Base-by-base conservation (phyloP, 2,113 vertebrate genomes). In the Crotophaga sulcirostris region DNA sequence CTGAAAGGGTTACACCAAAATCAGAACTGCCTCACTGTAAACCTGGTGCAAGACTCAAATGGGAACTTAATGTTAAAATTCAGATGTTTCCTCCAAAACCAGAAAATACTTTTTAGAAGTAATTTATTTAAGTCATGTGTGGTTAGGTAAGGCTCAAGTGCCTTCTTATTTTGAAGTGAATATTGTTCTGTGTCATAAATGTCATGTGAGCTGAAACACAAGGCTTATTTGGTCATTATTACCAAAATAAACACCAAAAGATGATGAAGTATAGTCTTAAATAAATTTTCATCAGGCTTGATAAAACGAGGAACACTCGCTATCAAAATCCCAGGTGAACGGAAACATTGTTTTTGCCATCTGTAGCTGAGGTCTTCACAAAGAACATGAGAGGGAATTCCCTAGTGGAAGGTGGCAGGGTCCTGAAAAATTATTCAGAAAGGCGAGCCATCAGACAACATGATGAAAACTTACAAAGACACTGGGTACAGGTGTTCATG, bases 191-290 rank as follows among this genome's bases (percentile, higher is more conserved):
- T 67, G 34, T 84, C 47, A 70, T 52, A 69, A 74, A 77, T 82
- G 20, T 94, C 62, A 87, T 17, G 17, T 87, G 63, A 81, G 40
- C 38, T 85, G 80, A 88, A 95, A 63, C 11, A 60, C 51, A 76
- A 7, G 10, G n/a, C 33, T 49, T 45, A 55, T 14, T 16, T 16
- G 3, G 5, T 29, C 72, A 47, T 86, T 93, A 84, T 96, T 96
- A 23, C 70, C 86, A 80, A 89, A 94, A 86, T 83, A 97, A 97
- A 80, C 51, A 95, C 1, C 10, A 63, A 62, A 91, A 59, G 44
- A 93, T 66, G 33, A 84, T 84, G 70, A 97, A 96, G 93, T 36
- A 56, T 40, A 82, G 62, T 19, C n/a, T 90, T 87, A 94, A 89
- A 70, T 83, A 36, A 69, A 17, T 92, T 95, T 92, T 60, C 60